Conservation (phyloP, 2,888 invertebrate genomes). For the Sepiola atlantica region DNA sequence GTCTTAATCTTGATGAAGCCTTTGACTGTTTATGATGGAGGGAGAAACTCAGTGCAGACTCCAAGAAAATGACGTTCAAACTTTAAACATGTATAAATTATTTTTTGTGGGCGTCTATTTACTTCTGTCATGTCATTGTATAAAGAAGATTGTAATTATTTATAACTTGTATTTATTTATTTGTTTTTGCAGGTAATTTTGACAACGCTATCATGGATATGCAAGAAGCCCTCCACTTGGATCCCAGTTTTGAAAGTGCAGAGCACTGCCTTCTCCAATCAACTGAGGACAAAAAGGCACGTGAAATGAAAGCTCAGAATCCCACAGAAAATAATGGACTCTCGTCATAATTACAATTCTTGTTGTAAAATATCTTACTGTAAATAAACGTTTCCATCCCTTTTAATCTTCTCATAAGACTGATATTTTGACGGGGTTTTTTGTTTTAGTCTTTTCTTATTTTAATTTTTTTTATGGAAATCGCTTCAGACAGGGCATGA, state of each 20-base stretch:
- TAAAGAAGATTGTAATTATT: not conserved
- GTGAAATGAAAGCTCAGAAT: not conserved
- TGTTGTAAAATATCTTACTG: not conserved
- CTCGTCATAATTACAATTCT: not conserved
- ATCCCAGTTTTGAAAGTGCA: slow-evolving; percentile 61
- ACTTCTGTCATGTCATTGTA: too few relatives aligned
- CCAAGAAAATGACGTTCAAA: too few relatives aligned
- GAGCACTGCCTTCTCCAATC: slow-evolving; percentile 57
- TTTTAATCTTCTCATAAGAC: not conserved
- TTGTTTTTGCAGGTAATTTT: slow-evolving; percentile 57
- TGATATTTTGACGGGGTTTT: too few relatives aligned
- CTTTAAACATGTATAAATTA: too few relatives aligned
- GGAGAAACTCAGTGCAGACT: too few relatives aligned
- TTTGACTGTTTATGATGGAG: too few relatives aligned
- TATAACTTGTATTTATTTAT: not conserved
- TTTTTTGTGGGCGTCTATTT: too few relatives aligned
- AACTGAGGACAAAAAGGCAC: slow-evolving; percentile 47
- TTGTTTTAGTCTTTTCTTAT: too few relatives aligned
- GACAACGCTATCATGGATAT: slow-evolving; percentile 61
- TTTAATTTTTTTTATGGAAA: too few relatives aligned
- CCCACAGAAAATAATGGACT: not conserved
- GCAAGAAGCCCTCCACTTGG: slow-evolving; percentile 55
- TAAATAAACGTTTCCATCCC: not conserved
- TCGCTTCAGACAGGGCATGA: too few relatives aligned
- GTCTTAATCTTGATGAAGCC: too few relatives aligned